Conservation (phyloP, 2,113 vertebrate genomes). For the Festucalex cinctus region DNA sequence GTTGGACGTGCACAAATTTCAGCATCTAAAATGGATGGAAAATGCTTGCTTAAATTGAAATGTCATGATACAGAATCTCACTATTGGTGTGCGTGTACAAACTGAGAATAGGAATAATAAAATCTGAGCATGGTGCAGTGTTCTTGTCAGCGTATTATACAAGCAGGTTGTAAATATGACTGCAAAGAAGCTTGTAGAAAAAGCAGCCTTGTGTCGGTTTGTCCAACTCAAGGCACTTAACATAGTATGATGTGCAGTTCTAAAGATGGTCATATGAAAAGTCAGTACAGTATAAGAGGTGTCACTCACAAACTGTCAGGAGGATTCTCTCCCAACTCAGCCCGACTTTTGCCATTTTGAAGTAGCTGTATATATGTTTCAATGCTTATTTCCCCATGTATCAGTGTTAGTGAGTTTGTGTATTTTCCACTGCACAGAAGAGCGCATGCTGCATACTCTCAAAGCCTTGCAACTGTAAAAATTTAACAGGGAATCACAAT, state of each 20-base stretch:
- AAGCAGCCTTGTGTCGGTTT: background rate
- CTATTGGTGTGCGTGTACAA: no score
- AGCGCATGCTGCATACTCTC: background rate
- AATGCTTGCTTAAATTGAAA: no score
- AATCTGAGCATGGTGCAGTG: background rate
- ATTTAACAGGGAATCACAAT: conserved; percentile 21
- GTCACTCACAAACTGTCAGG: background rate
- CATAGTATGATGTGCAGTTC: background rate
- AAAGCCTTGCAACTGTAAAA: background rate
- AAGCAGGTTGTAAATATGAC: background rate
- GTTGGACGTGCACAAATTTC: no score
- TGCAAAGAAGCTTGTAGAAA: background rate
- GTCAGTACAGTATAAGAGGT: background rate
- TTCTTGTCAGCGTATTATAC: background rate
- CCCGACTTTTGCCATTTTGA: background rate
- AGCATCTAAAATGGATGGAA: no score
- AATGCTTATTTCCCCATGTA: conserved; percentile 6
- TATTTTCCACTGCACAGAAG: background rate
- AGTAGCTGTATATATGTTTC: conserved; percentile 10
- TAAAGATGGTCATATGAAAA: background rate
- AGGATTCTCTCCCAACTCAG: background rate
- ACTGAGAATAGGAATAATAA: background rate
- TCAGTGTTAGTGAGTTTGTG: conserved; percentile 2
- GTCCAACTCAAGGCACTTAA: background rate
- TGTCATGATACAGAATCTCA: no score